Conservation (phyloP, 2,888 invertebrate genomes). For the Rhagophthalmus giganteus region DNA sequence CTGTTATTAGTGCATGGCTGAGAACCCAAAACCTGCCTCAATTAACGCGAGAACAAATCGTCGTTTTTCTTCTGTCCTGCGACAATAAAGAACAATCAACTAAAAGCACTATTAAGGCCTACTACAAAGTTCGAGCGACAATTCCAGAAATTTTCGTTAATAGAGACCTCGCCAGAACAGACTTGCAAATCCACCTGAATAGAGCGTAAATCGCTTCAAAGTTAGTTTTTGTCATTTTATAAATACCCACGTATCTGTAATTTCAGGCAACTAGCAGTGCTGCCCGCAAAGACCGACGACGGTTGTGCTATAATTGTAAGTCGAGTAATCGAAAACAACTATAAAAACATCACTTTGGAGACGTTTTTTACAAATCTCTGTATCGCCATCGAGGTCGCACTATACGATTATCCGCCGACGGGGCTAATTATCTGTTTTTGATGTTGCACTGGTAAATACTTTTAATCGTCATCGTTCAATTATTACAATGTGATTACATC, state of each 20-base stretch:
- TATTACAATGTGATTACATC: not conserved
- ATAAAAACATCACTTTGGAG: not conserved
- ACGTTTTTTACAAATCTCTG: not conserved
- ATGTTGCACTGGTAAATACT: conserved; percentile 66
- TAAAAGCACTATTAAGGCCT: not conserved
- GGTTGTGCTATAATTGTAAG: not conserved
- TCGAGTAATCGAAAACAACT: not conserved
- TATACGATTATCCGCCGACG: conserved; percentile 61
- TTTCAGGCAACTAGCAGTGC: conserved; percentile 1
- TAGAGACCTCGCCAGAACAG: not conserved
- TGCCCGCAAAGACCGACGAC: conserved; percentile 4
- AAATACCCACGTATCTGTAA: too few species aligned
- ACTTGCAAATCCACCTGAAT: not conserved
- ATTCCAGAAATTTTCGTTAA: conserved; percentile 1
- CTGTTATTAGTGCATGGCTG: conserved; percentile 1
- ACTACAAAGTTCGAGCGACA: not conserved
- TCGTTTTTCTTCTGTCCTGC: conserved; percentile 6
- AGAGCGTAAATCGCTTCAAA: conserved; percentile 2
- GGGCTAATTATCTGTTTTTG: conserved; percentile 69
- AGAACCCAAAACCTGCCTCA: not conserved
- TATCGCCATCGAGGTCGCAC: conserved; percentile 55
- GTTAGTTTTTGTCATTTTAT: not conserved
- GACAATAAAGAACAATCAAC: not conserved
- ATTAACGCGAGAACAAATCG: conserved; percentile 12
- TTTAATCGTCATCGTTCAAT: not conserved